Evolutionary conservation across 2,113 vertebrate genomes (phyloP).

Genomic region (Nymphicus hollandicus): DNA sequence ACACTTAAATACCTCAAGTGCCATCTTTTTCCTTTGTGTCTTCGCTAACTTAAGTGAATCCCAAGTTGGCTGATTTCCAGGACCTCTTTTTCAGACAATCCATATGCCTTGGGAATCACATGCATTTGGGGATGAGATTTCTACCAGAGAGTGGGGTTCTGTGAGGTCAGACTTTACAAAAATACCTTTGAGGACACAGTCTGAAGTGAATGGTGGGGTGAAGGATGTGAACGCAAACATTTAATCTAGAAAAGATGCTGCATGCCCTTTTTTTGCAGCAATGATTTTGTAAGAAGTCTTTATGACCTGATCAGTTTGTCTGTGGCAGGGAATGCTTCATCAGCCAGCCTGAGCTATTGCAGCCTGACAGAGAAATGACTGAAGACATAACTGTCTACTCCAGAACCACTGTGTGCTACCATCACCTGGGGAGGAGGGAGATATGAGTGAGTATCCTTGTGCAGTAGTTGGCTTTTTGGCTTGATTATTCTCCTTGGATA

Average conservation of each 20-base stretch:
- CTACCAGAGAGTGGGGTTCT: not conserved
- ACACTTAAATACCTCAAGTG: not conserved
- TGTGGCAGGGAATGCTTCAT: not conserved
- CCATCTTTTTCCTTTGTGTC: not conserved
- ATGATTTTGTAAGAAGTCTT: not conserved
- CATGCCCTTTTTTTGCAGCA: not conserved
- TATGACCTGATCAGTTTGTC: not conserved
- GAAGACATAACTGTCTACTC: not conserved
- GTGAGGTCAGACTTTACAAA: not conserved
- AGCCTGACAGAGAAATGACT: not conserved
- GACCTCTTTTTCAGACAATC: not conserved
- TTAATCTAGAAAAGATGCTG: not conserved
- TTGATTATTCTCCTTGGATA: slow-evolving; percentile 57
- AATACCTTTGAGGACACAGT: not conserved
- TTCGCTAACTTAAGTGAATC: not conserved
- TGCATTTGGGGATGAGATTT: not conserved
- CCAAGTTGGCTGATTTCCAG: not conserved
- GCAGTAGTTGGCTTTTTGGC: slow-evolving; percentile 9
- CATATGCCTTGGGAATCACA: not conserved
- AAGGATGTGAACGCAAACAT: not conserved
- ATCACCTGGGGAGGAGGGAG: not conserved
- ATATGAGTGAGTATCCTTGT: not conserved
- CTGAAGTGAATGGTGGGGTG: not conserved
- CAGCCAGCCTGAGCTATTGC: not conserved
- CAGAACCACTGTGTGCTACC: not conserved